Base-by-base conservation (phyloP, 2,888 invertebrate species). In the Eristalis tenax region DNA sequence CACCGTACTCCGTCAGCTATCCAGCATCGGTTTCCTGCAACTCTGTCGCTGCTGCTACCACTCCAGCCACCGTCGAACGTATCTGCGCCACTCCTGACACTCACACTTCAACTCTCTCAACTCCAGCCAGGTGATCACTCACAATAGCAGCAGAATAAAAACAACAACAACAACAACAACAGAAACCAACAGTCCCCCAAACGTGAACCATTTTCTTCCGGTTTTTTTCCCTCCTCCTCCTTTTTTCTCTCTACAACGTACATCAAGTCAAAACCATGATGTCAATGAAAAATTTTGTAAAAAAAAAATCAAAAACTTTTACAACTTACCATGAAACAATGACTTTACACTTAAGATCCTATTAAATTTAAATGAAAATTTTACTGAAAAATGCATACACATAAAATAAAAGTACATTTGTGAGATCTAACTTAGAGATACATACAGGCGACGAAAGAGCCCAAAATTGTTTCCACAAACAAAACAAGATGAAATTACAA, bases 81-180 rank as follows among this genome's bases (percentile, higher is more conserved):
- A 43, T 83, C 76, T 83, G 81, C 83, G 65, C 70, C 88, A 79
- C 81, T 84, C 65, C 83, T 74, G 79, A 84, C 77, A 61, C 80
- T 83, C 83, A 85, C 65, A 22, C 50, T 65, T 50, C 73, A 57
- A 56, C 64, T 61, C 61, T 68, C 22, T 22, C 81, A 70, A 73
- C 78, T 74, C 65, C 83, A 83, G 79, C 69, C 81, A 78, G 80
- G 74, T 88, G 80, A 74, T 89, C 77, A 73, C 69, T 75, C 26
- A 63, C 50, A 66, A 76, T 83, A 88, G 66, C 76, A 71, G 75
- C 87, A 89, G 61, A 88, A 89, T 35, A 78, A 78, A 68, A 65
- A 4, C n/a, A n/a, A n/a, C n/a, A n/a, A n/a, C n/a, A 28, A 4
- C 43, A 26, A 35, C 23, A 3, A 63, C 56, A 76, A 32, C 28